These are phyloP conservation scores for Misgurnus mizolepis DNA, from an alignment of 2,113 vertebrate genomes.

Conservation along the genomic window DNA sequence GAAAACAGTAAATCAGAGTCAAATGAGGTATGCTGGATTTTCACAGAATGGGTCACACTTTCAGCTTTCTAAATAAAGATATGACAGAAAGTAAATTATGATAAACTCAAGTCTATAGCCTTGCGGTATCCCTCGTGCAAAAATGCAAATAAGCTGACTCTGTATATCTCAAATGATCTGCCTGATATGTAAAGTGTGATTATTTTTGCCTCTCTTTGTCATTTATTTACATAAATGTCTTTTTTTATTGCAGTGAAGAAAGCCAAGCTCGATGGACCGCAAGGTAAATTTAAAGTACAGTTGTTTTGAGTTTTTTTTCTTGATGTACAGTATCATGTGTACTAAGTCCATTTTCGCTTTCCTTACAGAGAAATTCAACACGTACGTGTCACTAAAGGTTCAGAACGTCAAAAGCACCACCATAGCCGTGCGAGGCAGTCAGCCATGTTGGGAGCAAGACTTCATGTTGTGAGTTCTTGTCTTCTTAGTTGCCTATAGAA, in stretches of 20 bases:
- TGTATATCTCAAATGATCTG: constrained; percentile 7
- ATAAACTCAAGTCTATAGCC: constrained; percentile 16
- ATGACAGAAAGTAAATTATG: constrained; percentile 1
- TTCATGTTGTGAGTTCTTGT: constrained; percentile 95
- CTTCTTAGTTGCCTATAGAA: not conserved
- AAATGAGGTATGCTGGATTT: too few relatives aligned
- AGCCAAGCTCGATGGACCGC: constrained; percentile 95
- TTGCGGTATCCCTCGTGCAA: not conserved
- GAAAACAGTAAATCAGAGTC: too few relatives aligned
- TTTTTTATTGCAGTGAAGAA: constrained; percentile 89
- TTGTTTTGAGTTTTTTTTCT: not conserved
- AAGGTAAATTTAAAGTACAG: constrained; percentile 79
- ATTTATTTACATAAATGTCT: constrained; percentile 46
- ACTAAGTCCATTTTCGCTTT: not conserved
- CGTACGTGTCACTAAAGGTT: constrained; percentile 97
- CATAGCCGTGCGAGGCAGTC: constrained; percentile 90
- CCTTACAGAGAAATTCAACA: constrained; percentile 93
- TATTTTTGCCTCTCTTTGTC: not conserved
- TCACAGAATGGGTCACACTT: not conserved
- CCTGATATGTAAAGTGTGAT: constrained; percentile 30
- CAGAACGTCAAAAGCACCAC: constrained; percentile 99
- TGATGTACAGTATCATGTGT: not conserved
- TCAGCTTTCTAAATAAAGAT: not conserved
- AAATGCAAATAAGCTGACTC: constrained; percentile 19
- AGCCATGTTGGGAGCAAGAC: constrained; percentile 98